Percentiles rank a stretch among this genome's conserved stretches.
phyloP scores from a whole-genome alignment of 1,140 invertebrate species.

The Ips nitidus region DNA sequence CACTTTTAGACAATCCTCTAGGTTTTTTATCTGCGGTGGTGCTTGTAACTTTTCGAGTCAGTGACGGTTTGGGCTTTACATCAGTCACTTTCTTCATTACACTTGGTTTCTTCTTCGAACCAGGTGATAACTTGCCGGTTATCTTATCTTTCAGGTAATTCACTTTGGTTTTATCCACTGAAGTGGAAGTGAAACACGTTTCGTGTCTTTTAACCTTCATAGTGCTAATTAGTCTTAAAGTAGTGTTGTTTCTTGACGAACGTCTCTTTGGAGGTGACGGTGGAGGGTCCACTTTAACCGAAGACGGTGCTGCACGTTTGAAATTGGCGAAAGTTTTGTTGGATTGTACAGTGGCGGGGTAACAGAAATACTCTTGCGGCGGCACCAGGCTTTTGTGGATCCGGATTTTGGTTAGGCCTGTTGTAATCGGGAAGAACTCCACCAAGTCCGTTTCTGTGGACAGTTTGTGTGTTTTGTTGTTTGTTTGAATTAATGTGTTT shows the following conservation, averaged over 20 bases:
- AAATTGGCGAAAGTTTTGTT: conserved; percentile 55
- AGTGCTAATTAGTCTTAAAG: conserved; percentile 65
- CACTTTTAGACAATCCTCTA: conserved; percentile 36
- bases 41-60: conserved; percentile 40
- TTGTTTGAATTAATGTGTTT: conserved; percentile 9
- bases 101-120: conserved; percentile 52
- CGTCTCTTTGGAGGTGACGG: conserved; percentile 70
- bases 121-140: conserved; percentile 58
- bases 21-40: conserved; percentile 35
- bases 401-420: conserved; percentile 76
- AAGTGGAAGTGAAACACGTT: conserved; percentile 58
- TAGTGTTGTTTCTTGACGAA: conserved; percentile 73
- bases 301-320: conserved; percentile 58
- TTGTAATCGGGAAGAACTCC: conserved; percentile 79
- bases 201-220: conserved; percentile 57
- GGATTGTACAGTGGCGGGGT: conserved; percentile 57
- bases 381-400: conserved; percentile 63
- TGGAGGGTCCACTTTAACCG: conserved; percentile 51
- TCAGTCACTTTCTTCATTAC: conserved; percentile 52
- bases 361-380: conserved; percentile 59
- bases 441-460: conserved; percentile 55
- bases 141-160: conserved; percentile 61
- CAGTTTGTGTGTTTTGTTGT: conserved; percentile 7
- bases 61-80: conserved; percentile 40
- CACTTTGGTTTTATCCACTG: conserved; percentile 56